phyloP scores from a whole-genome alignment of 2,113 vertebrate species.

The Athene cunicularia region DNA sequence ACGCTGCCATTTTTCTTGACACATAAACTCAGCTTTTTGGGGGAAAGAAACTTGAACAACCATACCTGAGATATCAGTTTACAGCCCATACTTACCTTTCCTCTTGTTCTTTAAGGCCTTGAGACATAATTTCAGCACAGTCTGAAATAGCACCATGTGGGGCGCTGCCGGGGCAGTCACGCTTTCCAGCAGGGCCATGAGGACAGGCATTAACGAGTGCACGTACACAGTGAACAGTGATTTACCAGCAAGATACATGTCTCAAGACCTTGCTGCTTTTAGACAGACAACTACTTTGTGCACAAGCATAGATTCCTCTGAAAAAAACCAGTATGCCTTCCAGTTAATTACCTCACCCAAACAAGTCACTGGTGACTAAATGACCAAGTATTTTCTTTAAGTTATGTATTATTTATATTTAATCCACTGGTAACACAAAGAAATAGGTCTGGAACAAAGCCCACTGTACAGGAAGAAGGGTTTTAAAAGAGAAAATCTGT shows the following conservation, averaged over 20 bases:
- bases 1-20: rapidly evolving
- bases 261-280: background rate
- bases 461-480: background rate
- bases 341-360: background rate
- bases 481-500: background rate
- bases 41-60: background rate
- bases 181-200: rapidly evolving
- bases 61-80: background rate
- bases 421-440: background rate
- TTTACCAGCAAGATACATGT: background rate
- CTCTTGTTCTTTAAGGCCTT: background rate
- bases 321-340: background rate
- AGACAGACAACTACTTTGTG: background rate
- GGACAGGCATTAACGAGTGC: background rate
- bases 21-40: background rate
- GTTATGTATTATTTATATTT: background rate
- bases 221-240: background rate
- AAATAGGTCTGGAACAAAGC: background rate
- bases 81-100: background rate
- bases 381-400: background rate
- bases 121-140: rapidly evolving
- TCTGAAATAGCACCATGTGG: background rate
- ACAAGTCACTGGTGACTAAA: background rate
- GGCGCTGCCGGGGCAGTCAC: background rate
- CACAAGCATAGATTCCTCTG: background rate